phyloP scores from a whole-genome alignment of 2,888 invertebrate species.

The Lepeophtheirus nordmannii region DNA sequence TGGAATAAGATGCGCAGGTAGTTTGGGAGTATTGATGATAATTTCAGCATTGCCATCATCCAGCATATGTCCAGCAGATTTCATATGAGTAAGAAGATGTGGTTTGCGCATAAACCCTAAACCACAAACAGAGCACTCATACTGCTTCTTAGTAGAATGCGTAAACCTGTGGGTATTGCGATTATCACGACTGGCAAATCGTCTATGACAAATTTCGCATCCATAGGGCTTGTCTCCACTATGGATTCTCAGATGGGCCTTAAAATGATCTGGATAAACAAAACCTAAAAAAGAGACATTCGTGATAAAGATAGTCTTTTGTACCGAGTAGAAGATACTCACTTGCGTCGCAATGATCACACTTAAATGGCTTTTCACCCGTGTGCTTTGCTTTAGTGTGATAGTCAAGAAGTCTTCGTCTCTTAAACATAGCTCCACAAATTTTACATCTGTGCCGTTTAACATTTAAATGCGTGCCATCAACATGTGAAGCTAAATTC shows the following conservation, averaged over 20 bases:
- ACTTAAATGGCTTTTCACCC: not conserved
- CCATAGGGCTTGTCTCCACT: not conserved
- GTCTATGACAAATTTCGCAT: not conserved
- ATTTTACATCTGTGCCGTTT: not conserved
- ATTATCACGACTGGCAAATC: not conserved
- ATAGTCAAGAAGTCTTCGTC: not conserved
- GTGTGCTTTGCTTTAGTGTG: not conserved
- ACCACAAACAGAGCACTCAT: not conserved
- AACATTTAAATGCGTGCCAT: not conserved
- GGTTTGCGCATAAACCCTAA: not conserved
- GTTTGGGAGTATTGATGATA: not conserved
- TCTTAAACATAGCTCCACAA: not conserved
- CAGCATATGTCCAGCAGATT: not conserved
- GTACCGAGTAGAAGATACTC: not conserved
- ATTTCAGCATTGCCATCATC: not conserved
- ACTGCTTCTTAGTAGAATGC: not conserved
- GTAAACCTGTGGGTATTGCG: not conserved
- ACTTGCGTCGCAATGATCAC: not conserved
- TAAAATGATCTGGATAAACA: not conserved
- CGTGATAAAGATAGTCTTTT: not conserved
- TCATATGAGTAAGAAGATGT: conserved; percentile 2
- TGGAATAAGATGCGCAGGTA: not conserved
- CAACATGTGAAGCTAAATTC: conserved; percentile 4
- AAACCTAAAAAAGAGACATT: not conserved
- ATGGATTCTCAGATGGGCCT: not conserved